A percentile compares a stretch with the other conserved stretches of the same genome.
Conservation (phyloP, 2,113 vertebrate species). For the Nyctibius bracteatus region DNA sequence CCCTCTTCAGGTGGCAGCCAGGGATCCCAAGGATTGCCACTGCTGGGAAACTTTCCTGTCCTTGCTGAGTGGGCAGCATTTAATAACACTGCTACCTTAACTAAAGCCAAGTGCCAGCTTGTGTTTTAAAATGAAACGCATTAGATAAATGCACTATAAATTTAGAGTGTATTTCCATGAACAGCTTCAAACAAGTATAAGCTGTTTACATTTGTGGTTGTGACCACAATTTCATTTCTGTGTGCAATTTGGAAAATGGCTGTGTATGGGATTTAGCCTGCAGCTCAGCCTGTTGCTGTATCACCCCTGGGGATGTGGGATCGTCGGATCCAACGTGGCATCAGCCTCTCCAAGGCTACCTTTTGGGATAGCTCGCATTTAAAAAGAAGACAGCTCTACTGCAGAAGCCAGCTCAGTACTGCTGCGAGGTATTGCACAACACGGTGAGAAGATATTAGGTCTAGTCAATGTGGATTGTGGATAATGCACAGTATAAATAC, state of each 20-base stretch:
- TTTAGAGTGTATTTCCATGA: neutral
- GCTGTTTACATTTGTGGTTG: neutral
- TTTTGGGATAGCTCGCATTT: neutral
- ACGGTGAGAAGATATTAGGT: neutral
- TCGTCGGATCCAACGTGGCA: accelerated
- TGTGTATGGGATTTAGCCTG: neutral
- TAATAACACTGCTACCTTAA: neutral
- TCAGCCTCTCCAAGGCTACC: neutral
- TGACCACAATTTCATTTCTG: neutral
- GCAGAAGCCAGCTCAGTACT: neutral
- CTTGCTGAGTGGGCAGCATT: neutral
- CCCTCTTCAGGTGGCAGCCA: neutral
- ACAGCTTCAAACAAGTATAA: neutral
- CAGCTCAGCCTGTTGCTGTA: neutral
- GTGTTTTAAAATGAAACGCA: neutral
- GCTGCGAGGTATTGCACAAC: neutral
- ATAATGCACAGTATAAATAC: neutral
- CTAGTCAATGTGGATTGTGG: neutral
- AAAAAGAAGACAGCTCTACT: neutral
- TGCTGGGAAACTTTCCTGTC: neutral
- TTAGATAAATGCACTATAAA: neutral
- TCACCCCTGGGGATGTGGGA: neutral
- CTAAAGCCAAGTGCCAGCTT: neutral
- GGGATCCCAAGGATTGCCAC: too few species aligned
- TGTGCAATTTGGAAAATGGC: neutral